phyloP scores from a whole-genome alignment of 1,140 invertebrate genomes.

The Ostrea edulis region DNA sequence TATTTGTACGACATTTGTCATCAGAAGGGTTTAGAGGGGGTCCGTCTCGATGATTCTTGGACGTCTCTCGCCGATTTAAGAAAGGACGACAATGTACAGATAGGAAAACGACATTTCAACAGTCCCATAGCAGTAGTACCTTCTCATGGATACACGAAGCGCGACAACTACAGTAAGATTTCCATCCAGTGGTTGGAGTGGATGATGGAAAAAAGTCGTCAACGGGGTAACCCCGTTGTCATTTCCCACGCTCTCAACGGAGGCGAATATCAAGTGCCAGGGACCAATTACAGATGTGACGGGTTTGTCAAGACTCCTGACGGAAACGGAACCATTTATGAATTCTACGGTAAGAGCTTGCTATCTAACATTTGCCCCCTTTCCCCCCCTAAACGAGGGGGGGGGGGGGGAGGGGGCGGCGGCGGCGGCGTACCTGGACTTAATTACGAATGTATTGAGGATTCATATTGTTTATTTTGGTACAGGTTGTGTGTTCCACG shows the following conservation, averaged over 20 bases:
- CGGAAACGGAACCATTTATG: slow-evolving; percentile 49
- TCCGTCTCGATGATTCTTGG: background rate
- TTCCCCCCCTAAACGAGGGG: background rate
- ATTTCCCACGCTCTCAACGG: slow-evolving; percentile 55
- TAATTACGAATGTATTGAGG: background rate
- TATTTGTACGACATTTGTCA: background rate
- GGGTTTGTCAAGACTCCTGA: slow-evolving; percentile 44
- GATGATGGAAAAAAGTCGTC: too few species aligned
- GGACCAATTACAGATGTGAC: background rate
- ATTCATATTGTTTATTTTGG: slow-evolving; percentile 13
- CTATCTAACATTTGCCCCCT: background rate
- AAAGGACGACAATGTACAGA: background rate
- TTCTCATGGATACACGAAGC: too few species aligned
- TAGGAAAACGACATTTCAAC: slow-evolving; percentile 15
- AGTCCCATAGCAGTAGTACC: too few species aligned
- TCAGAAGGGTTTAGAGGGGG: background rate
- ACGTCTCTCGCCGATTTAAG: background rate
- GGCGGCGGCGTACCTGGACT: background rate
- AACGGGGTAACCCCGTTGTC: background rate
- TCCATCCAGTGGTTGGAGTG: too few species aligned
- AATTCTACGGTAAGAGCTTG: slow-evolving; percentile 59
- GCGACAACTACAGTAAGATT: too few species aligned
- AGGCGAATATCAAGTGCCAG: slow-evolving; percentile 38
- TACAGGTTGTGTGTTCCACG: slow-evolving; percentile 65
- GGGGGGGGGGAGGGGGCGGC: background rate